Evolutionary conservation across 2,888 invertebrate species (phyloP).

Genomic region (Drosophila antonietae): DNA sequence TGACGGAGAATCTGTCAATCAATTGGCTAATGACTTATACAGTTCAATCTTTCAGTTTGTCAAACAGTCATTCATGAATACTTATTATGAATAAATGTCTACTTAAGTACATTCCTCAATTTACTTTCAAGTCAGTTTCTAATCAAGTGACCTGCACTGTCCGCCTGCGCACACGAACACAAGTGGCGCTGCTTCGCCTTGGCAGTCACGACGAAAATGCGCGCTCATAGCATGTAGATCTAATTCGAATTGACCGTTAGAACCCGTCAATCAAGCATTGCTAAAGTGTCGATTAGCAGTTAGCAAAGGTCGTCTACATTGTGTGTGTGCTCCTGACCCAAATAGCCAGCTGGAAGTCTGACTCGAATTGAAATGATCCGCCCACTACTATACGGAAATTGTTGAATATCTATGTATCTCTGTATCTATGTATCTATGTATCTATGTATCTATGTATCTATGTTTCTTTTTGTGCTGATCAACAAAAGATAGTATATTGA

Average conservation of each 20-base stretch:
- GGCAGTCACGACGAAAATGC: background rate
- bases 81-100: background rate
- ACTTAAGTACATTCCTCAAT: background rate
- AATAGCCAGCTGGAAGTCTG: background rate
- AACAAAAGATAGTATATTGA: no score
- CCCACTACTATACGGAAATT: background rate
- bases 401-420: background rate
- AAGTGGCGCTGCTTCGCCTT: background rate
- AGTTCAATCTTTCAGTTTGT: background rate
- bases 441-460: background rate
- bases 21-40: background rate
- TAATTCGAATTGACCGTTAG: conserved; percentile 29
- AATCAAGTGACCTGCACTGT: background rate
- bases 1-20: background rate
- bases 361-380: background rate
- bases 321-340: conserved; percentile 23
- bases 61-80: background rate
- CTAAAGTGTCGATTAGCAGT: conserved; percentile 17
- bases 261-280: conserved; percentile 5
- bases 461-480: no score
- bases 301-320: conserved; percentile 21
- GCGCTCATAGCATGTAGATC: background rate
- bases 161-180: background rate
- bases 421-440: background rate
- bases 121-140: background rate